Base-by-base conservation (phyloP, 2,888 invertebrate genomes). In the Xestia sexstrigata region DNA sequence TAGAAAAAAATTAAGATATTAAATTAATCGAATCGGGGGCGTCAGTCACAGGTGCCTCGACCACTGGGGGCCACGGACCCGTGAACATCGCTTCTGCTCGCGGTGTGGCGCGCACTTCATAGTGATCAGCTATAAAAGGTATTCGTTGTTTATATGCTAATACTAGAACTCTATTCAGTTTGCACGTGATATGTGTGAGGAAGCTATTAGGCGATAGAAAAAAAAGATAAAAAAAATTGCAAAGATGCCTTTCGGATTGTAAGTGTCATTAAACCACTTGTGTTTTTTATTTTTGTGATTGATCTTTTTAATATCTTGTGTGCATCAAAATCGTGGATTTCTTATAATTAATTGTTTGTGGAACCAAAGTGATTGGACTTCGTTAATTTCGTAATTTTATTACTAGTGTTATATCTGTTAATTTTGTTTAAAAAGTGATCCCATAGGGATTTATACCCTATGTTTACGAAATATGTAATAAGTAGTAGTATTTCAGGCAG, bases 181-280 rank as follows among this genome's bases (percentile, higher is more conserved):
- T 23, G 23, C 62, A 23, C 8, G 26, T 65, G 88, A 67, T 72
- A 88, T 89, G 89, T 77, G 85, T 75, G 69, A 74, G 75, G 74
- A 55, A 15, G 65, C 67, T 69, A 84, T 39, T 66, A 65, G 67
- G 47, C 42, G 45, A 49, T 49, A 23, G 23, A 20, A 20, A 47
- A 35, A 45, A 45, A 35, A 49, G 75, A 77, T 83, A 85, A 49
- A 82, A 42, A n/a, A 39, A 52, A 74, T 26, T 80, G 42, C 67
- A 52, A 91, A 86, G 71, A 94, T 94, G 94, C 91, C 93, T 63
- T 90, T 94, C 81, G 94, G 93, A 90, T 93, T 94, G 94, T 94
- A 87, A 94, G 94, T 94, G 85, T 49, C 23, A 11, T 42, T 6
- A 39, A 39, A 42, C n/a, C n/a, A 47, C n/a, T n/a, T n/a, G n/a